Evolutionary conservation across 2,797 vertebrate genomes (phyloP).

Genomic region (Acrossocheilus wenchowensis): DNA sequence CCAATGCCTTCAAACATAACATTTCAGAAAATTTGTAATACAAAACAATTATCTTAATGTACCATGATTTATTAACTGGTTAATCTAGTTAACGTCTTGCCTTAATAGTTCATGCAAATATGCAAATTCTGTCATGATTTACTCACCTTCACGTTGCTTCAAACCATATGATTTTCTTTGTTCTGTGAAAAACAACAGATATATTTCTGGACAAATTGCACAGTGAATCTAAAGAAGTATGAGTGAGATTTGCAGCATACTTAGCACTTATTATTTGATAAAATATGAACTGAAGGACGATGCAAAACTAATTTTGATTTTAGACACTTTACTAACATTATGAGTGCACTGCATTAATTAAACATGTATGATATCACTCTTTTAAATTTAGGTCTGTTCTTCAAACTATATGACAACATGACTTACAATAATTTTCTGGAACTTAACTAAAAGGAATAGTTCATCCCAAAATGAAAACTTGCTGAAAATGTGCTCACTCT

Average conservation of each 20-base stretch:
- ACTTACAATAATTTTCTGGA: no score
- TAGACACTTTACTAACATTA: no score
- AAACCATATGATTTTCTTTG: not conserved
- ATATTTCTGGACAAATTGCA: not conserved
- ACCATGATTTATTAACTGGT: not conserved
- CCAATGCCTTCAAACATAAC: no score
- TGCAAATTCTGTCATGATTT: not conserved
- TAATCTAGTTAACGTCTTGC: not conserved
- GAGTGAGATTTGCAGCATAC: not conserved
- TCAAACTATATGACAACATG: no score
- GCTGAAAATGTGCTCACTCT: no score
- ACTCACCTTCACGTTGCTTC: not conserved
- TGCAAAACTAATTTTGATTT: not conserved
- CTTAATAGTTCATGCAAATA: not conserved
- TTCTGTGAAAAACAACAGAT: not conserved
- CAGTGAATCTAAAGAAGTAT: no score
- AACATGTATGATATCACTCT: no score
- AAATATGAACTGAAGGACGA: not conserved
- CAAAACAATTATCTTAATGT: not conserved
- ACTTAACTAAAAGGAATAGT: no score
- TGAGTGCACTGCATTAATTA: no score
- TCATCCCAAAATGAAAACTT: no score
- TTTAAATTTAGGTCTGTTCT: no score
- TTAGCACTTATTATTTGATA: not conserved
- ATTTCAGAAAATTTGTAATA: no score